These are phyloP conservation scores for Leucania comma DNA, from an alignment of 2,888 invertebrate species.

Conservation along the genomic window DNA sequence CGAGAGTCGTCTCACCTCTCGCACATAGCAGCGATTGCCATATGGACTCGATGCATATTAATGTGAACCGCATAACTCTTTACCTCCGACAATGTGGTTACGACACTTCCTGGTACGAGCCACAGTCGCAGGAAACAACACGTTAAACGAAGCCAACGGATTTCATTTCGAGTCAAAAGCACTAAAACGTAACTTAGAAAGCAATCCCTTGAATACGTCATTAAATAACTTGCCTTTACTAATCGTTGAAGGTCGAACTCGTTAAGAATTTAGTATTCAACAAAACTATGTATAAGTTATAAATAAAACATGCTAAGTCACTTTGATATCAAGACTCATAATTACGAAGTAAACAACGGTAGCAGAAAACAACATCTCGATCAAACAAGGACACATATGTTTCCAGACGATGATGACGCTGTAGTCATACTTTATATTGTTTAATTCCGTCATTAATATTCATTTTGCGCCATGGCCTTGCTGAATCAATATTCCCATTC, in stretches of 20 bases:
- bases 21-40: conserved; percentile 69
- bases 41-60: conserved; percentile 83
- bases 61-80: conserved; percentile 80
- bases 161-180: conserved; percentile 21
- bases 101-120: conserved; percentile 82
- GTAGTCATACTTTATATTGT: conserved; percentile 71
- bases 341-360: conserved; percentile 41
- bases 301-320: conserved; percentile 22
- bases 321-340: conserved; percentile 14
- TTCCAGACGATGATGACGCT: conserved; percentile 72
- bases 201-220: conserved; percentile 23
- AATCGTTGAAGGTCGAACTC: neutral
- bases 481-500: conserved; percentile 73
- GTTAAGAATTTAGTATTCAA: neutral
- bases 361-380: conserved; percentile 59
- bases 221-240: conserved; percentile 4
- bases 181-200: conserved; percentile 23
- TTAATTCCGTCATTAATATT: conserved; percentile 74
- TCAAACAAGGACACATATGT: conserved; percentile 84
- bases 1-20: conserved; percentile 71
- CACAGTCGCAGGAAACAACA: conserved; percentile 66
- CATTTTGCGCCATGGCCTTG: conserved; percentile 76
- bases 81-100: conserved; percentile 79
- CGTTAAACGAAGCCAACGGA: conserved; percentile 53
- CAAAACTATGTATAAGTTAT: neutral